Evolutionary conservation across 2,888 invertebrate species (phyloP), one percentile per base, ranked within the genome.

Genomic region (Leptinotarsa tumamoca): DNA sequence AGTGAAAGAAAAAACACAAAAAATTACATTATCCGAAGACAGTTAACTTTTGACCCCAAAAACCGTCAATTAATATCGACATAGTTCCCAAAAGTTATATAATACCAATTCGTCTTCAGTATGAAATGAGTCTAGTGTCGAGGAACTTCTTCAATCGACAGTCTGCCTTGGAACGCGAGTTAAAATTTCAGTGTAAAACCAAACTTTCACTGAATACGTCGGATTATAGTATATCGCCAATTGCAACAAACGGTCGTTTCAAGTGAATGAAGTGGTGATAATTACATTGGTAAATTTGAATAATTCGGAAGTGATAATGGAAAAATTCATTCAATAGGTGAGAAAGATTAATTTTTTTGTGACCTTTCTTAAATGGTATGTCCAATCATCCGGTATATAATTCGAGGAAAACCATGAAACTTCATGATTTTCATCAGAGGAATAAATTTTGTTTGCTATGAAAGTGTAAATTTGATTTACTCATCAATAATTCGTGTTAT

Each of bases 161-260:
- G 67, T 71, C 50, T 18, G 21, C 58, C 52, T 67, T 67, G 63
- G 67, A 27, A 66, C 54, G 49, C 69, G 54, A 71, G n/a, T 71
- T 67, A 18, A 56, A 63, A 63, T 58, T 63, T 74, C 67, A 74
- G 74, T 74, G 58, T 23, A 52, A 56, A 71, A 21, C 71, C n/a
- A 67, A 70, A 71, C 74, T 74, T 74, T 74, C 74, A 74, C 74
- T 71, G 71, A 56, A 74, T 74, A 74, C 63, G 73, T 52, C 33
- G 63, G 43, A 43, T 43, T 52, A 52, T 52, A 4, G 15, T n/a
- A n/a, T 63, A 43, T 43, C 23, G 58, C 15, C 3, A 63, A 63
- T 63, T 33, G 33, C 3, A 27, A 33, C n/a, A 63, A 63, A 43
- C 27, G 63, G 21, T 14, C 33, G 17, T 43, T 63, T n/a, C 17